Base-by-base conservation (phyloP, 1,140 invertebrate genomes). In the Eufriesea mexicana region DNA sequence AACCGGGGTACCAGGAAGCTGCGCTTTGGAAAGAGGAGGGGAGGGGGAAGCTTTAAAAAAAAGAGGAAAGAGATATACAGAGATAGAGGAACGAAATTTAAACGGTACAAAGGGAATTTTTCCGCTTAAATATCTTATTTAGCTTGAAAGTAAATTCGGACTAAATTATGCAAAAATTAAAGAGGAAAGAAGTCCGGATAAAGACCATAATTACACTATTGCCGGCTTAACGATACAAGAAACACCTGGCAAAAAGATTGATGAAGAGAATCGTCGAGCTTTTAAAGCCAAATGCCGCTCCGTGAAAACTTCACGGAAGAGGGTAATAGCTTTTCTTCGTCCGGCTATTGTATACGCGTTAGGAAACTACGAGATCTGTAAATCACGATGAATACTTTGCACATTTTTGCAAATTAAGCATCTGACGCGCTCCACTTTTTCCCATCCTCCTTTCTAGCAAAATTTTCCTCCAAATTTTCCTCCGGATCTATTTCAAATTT, bases 321-420 rank as follows among this genome's bases (percentile, higher is more conserved):
- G n/a, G 25, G 20, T 72, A 72, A 72, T 72, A 55, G 49, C 28
- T 42, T 72, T 54, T 42, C 70, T 57, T 72, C 51, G 49, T 35
- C 25, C 6, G 14, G 51, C 28, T 57, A 42, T 55, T 42, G 20
- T 72, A 72, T 42, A 55, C 28, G 14, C 18, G 49, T 55, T 28
- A 42, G 28, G 7, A 9, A 57, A 35, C 35, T 57, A n/a, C 42
- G 8, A 23, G 70, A 49, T 42, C 28, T 35, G 49, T 57, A 57
- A 72, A 72, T 72, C 70, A 55, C 28, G 20, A 57, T 12, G 0
- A 42, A 55, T 23, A 12, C 51, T 20, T 42, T 35, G 14, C 10
- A 45, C 35, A 16, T 18, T 42, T 57, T 57, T 54, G 10, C 28
- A 16, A 72, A 57, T 55, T 42, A 72, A 72, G 10, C 18, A 5